Evolutionary conservation across 2,113 vertebrate genomes (phyloP).

Genomic region (Strigops habroptila): DNA sequence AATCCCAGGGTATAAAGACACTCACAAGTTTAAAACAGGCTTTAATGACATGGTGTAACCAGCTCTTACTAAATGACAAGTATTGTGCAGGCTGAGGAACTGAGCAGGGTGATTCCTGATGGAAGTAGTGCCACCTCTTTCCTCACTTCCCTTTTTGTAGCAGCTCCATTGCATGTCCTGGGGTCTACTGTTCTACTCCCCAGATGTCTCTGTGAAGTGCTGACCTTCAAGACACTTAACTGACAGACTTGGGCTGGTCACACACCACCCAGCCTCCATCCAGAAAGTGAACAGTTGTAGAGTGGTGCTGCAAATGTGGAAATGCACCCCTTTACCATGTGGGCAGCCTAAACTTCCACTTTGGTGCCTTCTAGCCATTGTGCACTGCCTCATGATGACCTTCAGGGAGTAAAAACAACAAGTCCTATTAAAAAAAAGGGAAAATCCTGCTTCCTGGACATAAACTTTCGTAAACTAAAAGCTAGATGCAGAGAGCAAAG

Average conservation of each 20-base stretch:
- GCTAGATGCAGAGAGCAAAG: neutral
- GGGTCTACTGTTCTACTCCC: neutral
- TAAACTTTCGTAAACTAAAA: neutral
- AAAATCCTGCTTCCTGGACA: neutral
- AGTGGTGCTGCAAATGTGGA: neutral
- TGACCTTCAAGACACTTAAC: fast-evolving
- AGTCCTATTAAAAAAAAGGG: fast-evolving
- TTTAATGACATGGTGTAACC: neutral
- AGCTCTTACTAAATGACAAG: neutral
- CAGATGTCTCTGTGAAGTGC: neutral
- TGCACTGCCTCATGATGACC: neutral
- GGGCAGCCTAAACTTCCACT: neutral
- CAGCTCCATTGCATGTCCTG: neutral
- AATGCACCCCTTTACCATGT: neutral
- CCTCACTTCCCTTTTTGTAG: neutral
- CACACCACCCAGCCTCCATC: neutral
- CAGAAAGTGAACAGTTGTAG: neutral
- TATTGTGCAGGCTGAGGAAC: neutral
- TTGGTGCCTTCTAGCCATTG: neutral
- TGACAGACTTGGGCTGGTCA: neutral
- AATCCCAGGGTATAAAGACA: neutral
- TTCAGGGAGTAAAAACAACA: neutral
- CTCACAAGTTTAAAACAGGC: neutral
- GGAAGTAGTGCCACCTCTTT: neutral
- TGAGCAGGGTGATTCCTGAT: neutral